Evolutionary conservation across 2,888 invertebrate species (phyloP).

Genomic region (Argyresthia goedartella): DNA sequence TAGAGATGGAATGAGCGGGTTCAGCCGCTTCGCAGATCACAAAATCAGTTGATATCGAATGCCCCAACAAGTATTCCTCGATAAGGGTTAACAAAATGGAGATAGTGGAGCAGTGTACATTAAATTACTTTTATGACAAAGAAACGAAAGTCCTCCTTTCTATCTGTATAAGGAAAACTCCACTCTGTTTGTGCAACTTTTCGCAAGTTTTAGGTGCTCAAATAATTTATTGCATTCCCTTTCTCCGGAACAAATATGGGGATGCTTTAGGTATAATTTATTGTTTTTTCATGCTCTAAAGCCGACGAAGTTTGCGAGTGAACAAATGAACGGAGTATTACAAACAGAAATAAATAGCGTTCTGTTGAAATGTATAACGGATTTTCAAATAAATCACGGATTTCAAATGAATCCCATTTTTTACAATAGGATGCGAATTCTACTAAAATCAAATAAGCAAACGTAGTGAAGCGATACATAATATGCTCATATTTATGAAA

Average conservation of each 20-base stretch:
- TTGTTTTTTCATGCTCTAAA: constrained; percentile 6
- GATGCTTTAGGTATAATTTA: not conserved
- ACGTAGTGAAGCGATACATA: too few species aligned
- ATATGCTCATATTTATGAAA: not conserved
- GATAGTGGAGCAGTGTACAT: constrained; percentile 42
- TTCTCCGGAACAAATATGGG: constrained; percentile 12
- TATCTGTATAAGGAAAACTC: constrained; percentile 16
- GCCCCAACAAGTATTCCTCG: constrained; percentile 50
- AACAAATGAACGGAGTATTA: too few species aligned
- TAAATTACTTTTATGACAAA: constrained; percentile 51
- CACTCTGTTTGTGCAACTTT: constrained; percentile 4
- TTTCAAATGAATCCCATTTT: too few species aligned
- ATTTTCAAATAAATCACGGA: too few species aligned
- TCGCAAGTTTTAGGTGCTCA: constrained; percentile 23
- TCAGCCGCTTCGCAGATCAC: constrained; percentile 55
- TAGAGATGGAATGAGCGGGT: constrained; percentile 53
- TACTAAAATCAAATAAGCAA: too few species aligned
- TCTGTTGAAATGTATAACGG: too few species aligned
- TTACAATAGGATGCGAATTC: too few species aligned
- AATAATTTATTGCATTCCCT: constrained; percentile 18
- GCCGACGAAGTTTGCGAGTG: too few species aligned
- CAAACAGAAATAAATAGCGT: too few species aligned
- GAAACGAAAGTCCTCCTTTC: constrained; percentile 28
- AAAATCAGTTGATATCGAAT: constrained; percentile 51
- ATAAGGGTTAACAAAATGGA: constrained; percentile 54